Evolutionary conservation across 2,797 vertebrate genomes (phyloP), one percentile per base, ranked within the genome.

Genomic region (Valencia hispanica): DNA sequence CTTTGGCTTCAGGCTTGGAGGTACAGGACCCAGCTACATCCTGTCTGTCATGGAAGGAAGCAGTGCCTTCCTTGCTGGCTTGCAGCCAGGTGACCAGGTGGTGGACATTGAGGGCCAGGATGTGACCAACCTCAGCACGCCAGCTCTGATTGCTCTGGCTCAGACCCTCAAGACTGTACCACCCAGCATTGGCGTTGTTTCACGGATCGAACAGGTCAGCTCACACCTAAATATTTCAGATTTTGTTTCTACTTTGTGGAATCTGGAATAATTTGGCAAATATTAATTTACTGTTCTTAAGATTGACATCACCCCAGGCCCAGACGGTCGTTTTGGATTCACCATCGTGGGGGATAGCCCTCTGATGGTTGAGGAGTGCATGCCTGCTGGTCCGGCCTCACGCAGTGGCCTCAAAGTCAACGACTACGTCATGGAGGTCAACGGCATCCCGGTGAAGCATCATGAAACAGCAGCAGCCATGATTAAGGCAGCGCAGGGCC

Each of bases 21-120:
- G 98, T 79, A 93, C 90, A 0, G 97, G 98, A 1, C 98, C 98
- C 0, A 99, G 98, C 94, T 99, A 98, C 91, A 96, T 99, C 90
- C 83, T 99, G 14, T 96, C 96, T 0, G 98, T 99, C 89, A 95
- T 95, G 84, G 96, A 98, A 81, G 97, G 97, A 75, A 99, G 98
- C 88, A 97, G 96, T 0, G 98, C 98, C 2, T 96, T 96, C 45
- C 91, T 94, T 18, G 98, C 97, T 0, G 98, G 98, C 6, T 93
- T 99, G 84, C 96, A 95, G 84, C 96, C 96, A 0, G 98, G 98
- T 0, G 98, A 99, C 78, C 97, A 99, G 91, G 97, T 99, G 86
- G 95, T 99, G 94, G 98, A 99, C 92, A 94, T 99, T 1, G 98
- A 99, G 74, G 98, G 98, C 1, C 96, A 96, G 86, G 96, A 97